Evolutionary conservation across 1,140 invertebrate species (phyloP), one percentile per base, ranked within the genome.

Genomic region (Hylaeus volcanicus): DNA sequence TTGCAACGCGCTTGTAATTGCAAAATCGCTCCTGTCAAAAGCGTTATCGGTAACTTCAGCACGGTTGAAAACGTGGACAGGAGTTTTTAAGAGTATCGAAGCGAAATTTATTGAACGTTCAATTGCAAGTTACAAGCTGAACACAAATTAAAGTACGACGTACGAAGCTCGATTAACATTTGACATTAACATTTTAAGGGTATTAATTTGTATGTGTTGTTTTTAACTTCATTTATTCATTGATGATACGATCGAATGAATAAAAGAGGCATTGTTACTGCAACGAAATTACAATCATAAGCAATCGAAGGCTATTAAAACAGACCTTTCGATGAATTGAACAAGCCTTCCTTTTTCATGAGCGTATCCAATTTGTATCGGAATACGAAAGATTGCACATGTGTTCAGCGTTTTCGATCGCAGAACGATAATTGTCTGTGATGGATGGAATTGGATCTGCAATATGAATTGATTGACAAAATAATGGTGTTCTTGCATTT

Each of bases 401-500:
- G 39, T 37, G 5, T 12, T 8, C 14, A 39, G 3, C 15, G 53
- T 39, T 69, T 58, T 39, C 51, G 14, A 39, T 15, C 12, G n/a
- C 12, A 41, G n/a, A 76, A 37, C 11, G 26, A 41, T 76, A 76
- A 76, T 76, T 69, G 61, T 58, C 64, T 48, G 41, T 76, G 74
- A 55, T 61, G 61, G 48, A 61, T 56, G 74, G 41, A 68, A 68
- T 68, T 68, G 74, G 51, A 14, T 39, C 8, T 9, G 63, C 65
- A 45, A 56, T 56, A 45, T 41, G 41, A 45, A 26, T 75, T 56
- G 63, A 75, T 68, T 55, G 51, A 68, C 74, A 56, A 63, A 68
- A 39, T 75, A 75, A 75, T 75, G 63, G 69, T 55, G 68, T 68
- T 69, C 64, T 76, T 76, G 64, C 37, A 15, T 5, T 45, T 12